phyloP scores from a whole-genome alignment of 2,113 vertebrate genomes.

The Todiramphus chloris region DNA sequence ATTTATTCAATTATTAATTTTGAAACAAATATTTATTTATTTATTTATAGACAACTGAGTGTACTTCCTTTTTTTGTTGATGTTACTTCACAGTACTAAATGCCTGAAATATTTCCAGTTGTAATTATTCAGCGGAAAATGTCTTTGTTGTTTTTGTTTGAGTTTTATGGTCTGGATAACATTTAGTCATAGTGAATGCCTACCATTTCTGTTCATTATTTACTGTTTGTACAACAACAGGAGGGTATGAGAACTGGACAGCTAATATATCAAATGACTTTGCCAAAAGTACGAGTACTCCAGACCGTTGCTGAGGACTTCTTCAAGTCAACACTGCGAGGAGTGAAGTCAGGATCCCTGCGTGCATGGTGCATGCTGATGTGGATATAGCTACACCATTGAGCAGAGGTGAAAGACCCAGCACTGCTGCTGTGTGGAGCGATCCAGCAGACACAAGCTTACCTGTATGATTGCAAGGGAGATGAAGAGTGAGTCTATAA shows the following conservation, averaged over 20 bases:
- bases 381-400: fast-evolving
- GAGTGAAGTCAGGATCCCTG: not conserved
- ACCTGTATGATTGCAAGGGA: not conserved
- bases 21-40: not conserved
- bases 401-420: not conserved
- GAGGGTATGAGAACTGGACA: not conserved
- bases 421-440: fast-evolving
- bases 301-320: not conserved
- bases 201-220: slow-evolving; percentile 19
- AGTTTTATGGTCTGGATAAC: slow-evolving; percentile 20
- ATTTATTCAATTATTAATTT: not conserved
- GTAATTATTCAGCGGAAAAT: not conserved
- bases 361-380: fast-evolving
- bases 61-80: not conserved
- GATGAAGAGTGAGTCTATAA: not conserved
- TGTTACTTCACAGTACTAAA: not conserved
- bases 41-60: not conserved
- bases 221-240: not conserved
- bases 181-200: not conserved
- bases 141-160: slow-evolving; percentile 7
- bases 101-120: not conserved
- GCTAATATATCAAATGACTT: not conserved
- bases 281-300: not conserved
- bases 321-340: fast-evolving
- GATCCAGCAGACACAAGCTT: not conserved